Base-by-base conservation (phyloP, 2,113 vertebrate genomes). In the Tachysurus fulvidraco region DNA sequence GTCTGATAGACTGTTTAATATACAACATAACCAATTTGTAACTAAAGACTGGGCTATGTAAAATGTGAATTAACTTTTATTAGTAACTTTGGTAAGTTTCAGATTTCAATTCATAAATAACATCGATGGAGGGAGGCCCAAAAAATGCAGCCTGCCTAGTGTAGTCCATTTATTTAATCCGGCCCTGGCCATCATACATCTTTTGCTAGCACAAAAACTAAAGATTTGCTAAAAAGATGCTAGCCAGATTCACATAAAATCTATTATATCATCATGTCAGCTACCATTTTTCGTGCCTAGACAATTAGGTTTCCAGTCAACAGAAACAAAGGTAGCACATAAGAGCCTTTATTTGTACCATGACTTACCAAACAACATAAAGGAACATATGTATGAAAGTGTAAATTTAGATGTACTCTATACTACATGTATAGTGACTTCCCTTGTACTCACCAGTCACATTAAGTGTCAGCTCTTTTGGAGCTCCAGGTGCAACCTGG, bases 391-490 rank as follows among this genome's bases (percentile, higher is more conserved):
- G n/a, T 60, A 23, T 60, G 23, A 12, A 65, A 62, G 13, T 65
- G 25, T 65, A 23, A 23, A 62, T 62, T 25, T 62, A 62, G 25
- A 62, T 65, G 36, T 36, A 36, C 36, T 36, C 36, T 36, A 36
- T 36, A 36, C 36, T 28, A 64, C 17, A 69, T 67, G 28, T 67
- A 17, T 28, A 67, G 13, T 69, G 65, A 28, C 65, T 25, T 52
- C 21, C 41, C 7, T 76, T 74, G 52, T 67, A 64, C 90, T 91
- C 90, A 97, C 97, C 95, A 73, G 93, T 93, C 5, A 98, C 96
- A 0, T 94, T 92, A 88, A 98, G 95, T 19, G 60, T 93, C 89
- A 97, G 83, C 85, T 90, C 89, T 19, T 0, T 21, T 0, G 55
- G 81, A 67, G 83, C 0, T 19, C 69, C 6, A 0, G 0, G n/a